Evolutionary conservation across 2,113 vertebrate species (phyloP).

Genomic region (Saguinus imperator): DNA sequence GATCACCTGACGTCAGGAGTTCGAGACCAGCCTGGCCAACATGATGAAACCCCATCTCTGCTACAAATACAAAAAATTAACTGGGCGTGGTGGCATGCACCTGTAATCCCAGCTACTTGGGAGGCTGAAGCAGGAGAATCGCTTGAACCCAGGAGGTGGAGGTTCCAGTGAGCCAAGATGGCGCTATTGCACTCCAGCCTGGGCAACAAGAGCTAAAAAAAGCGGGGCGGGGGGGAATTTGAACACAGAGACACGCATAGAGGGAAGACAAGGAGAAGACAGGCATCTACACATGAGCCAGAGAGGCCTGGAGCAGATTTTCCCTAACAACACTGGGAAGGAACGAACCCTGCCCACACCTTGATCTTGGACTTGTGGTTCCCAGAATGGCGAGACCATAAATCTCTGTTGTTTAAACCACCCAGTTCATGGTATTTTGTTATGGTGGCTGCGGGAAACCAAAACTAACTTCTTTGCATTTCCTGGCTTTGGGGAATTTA

Average conservation of each 20-base stretch:
- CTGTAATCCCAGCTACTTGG: too few relatives aligned
- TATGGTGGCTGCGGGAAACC: neutral
- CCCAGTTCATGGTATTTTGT: too few relatives aligned
- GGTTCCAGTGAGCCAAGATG: too few relatives aligned
- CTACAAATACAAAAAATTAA: too few relatives aligned
- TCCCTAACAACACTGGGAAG: neutral
- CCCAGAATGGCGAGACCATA: neutral
- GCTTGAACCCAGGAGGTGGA: too few relatives aligned
- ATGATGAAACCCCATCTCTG: too few relatives aligned
- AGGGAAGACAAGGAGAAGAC: neutral
- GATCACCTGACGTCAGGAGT: neutral
- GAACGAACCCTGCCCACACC: neutral
- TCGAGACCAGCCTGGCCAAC: too few relatives aligned
- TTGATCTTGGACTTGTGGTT: neutral
- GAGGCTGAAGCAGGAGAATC: too few relatives aligned
- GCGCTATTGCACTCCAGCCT: too few relatives aligned
- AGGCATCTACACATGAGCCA: too few relatives aligned
- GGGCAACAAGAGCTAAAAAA: too few relatives aligned
- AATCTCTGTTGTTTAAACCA: accelerated
- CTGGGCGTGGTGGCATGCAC: too few relatives aligned
- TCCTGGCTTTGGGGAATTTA: neutral
- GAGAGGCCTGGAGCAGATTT: neutral
- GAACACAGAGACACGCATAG: neutral
- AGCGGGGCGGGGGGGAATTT: neutral
- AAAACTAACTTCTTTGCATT: neutral